Evolutionary conservation across 1,140 invertebrate genomes (phyloP).

Genomic region (Vanessa tameamea): DNA sequence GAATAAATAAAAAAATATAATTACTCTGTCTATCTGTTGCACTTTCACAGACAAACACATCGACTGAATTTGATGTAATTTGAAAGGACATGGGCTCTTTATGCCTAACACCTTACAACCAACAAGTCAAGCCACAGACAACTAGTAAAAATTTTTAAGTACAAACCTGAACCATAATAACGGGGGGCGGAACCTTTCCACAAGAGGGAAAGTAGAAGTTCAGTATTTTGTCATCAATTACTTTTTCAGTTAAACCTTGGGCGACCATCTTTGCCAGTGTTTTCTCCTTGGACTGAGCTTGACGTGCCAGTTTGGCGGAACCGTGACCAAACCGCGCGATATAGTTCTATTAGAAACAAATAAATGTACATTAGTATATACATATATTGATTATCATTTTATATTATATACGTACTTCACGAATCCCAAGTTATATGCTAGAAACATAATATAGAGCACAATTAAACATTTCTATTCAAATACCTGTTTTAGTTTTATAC

Average conservation of each 20-base stretch:
- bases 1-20: too few relatives aligned
- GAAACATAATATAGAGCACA: too few relatives aligned
- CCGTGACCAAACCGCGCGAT: constrained; percentile 99
- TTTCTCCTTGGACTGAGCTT: constrained; percentile 99
- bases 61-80: too few relatives aligned
- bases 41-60: too few relatives aligned
- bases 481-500: too few relatives aligned
- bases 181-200: constrained; percentile 97
- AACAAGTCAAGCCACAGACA: too few relatives aligned
- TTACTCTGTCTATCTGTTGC: too few relatives aligned
- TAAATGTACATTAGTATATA: not conserved
- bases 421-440: not conserved
- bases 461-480: too few relatives aligned
- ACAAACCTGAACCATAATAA: constrained; percentile 95
- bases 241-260: constrained; percentile 97
- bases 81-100: too few relatives aligned
- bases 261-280: constrained; percentile 99
- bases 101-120: too few relatives aligned
- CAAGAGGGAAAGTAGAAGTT: constrained; percentile 98
- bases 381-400: not conserved
- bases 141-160: too few relatives aligned
- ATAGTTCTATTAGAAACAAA: constrained; percentile 88
- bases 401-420: not conserved
- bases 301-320: constrained; percentile 97
- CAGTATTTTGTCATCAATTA: constrained; percentile 92